Evolutionary conservation across 2,113 vertebrate species (phyloP).

Genomic region (Oncorhynchus clarkii): DNA sequence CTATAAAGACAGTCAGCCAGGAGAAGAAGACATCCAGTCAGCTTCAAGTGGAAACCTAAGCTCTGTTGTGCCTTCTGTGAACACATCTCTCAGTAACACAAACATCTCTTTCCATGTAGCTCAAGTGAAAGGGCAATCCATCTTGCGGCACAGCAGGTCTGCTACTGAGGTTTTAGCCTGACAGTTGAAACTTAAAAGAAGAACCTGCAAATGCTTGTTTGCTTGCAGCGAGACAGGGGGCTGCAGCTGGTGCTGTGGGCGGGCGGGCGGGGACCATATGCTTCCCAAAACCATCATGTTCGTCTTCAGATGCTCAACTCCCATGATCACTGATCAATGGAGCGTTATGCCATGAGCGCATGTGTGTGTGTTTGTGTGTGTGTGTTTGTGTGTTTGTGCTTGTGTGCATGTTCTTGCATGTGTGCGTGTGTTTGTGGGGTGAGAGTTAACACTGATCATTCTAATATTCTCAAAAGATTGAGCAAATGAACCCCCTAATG

Average conservation of each 20-base stretch:
- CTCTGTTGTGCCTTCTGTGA: neutral
- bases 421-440: neutral
- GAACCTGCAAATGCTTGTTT: slow-evolving; percentile 44
- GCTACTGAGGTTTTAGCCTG: slow-evolving; percentile 25
- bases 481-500: neutral
- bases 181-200: slow-evolving; percentile 46
- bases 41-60: neutral
- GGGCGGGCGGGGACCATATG: slow-evolving; percentile 45
- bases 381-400: too few relatives aligned
- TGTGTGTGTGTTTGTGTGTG: neutral
- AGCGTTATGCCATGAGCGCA: slow-evolving; percentile 25
- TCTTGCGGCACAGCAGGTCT: slow-evolving; percentile 47
- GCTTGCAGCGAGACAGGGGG: slow-evolving; percentile 42
- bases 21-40: neutral
- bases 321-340: slow-evolving; percentile 43
- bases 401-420: neutral
- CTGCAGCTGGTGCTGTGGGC: slow-evolving; percentile 41
- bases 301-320: slow-evolving; percentile 35
- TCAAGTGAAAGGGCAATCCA: slow-evolving; percentile 51
- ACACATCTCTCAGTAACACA: neutral
- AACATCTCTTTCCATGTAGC: slow-evolving; percentile 22
- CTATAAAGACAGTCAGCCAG: neutral
- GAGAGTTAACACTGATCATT: neutral
- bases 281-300: slow-evolving; percentile 36
- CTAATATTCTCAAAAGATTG: neutral